A percentile compares a stretch with the other conserved stretches of the same genome.
These are phyloP conservation scores for Acleris cristana DNA, from an alignment of 2,888 invertebrate species.

Conservation along the genomic window DNA sequence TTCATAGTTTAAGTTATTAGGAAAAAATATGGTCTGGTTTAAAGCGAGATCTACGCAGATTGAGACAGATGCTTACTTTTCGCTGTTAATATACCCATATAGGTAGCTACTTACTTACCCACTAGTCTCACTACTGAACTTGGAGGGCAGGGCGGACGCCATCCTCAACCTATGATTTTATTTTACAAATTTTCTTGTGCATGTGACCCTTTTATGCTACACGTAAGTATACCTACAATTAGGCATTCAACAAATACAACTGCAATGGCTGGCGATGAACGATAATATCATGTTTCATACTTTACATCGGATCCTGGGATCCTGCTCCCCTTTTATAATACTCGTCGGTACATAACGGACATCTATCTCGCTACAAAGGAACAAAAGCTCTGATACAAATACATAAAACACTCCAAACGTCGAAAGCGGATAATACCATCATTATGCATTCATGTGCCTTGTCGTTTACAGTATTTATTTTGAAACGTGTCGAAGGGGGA, in stretches of 20 bases:
- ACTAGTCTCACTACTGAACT: too few relatives aligned
- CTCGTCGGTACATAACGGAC: slow-evolving; percentile 60
- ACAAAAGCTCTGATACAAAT: slow-evolving; percentile 76
- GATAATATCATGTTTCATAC: slow-evolving; percentile 79
- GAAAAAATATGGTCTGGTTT: too few relatives aligned
- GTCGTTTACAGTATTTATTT: slow-evolving; percentile 83
- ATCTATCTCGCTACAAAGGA: slow-evolving; percentile 75
- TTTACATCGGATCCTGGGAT: slow-evolving; percentile 71
- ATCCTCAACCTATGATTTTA: not conserved
- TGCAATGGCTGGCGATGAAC: slow-evolving; percentile 68
- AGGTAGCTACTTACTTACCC: too few relatives aligned
- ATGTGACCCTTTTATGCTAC: slow-evolving; percentile 46
- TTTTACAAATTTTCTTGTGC: not conserved
- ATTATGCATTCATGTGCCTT: slow-evolving; percentile 83
- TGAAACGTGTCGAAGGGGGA: slow-evolving; percentile 76
- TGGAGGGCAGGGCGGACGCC: not conserved
- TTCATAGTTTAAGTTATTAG: too few relatives aligned
- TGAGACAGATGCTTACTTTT: too few relatives aligned
- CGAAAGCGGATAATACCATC: slow-evolving; percentile 79
- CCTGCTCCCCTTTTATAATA: slow-evolving; percentile 67
- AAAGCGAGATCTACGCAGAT: too few relatives aligned
- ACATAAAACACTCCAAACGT: slow-evolving; percentile 82
- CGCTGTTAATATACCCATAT: too few relatives aligned
- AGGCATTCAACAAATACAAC: slow-evolving; percentile 64
- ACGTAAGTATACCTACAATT: slow-evolving; percentile 44